Conservation (phyloP, 2,797 vertebrate species). For the Cyprinodon diabolis region DNA sequence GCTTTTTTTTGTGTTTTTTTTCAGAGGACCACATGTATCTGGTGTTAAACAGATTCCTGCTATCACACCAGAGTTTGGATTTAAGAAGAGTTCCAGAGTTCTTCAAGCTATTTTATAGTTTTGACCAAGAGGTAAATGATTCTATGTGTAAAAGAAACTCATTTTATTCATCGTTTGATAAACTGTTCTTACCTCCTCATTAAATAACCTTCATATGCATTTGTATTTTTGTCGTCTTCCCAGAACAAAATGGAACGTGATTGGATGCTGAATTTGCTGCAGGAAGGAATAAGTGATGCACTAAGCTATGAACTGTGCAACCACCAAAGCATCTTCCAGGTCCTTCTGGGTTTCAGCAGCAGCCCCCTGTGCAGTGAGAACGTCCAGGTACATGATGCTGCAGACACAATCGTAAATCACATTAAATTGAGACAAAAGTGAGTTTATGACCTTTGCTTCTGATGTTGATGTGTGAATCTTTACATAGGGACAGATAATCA, state of each 20-base stretch:
- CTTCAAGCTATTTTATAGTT: constrained; percentile 94
- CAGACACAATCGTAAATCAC: neutral
- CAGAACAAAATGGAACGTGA: constrained; percentile 89
- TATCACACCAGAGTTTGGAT: constrained; percentile 91
- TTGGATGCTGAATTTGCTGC: constrained; percentile 89
- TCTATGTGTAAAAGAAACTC: neutral
- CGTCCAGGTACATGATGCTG: constrained; percentile 79
- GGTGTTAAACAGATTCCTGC: constrained; percentile 89
- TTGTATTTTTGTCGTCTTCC: constrained; percentile 19
- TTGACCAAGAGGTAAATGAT: constrained; percentile 87
- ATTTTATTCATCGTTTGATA: neutral
- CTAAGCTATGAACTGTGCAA: constrained; percentile 88
- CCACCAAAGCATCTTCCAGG: constrained; percentile 87
- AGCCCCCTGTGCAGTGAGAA: constrained; percentile 86
- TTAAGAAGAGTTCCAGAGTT: constrained; percentile 91
- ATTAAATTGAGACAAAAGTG: neutral
- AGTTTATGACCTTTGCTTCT: neutral
- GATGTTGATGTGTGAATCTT: constrained; percentile 4
- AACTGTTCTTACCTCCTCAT: constrained; percentile 27
- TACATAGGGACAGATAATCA: constrained; percentile 84
- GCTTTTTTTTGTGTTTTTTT: constrained; percentile 15
- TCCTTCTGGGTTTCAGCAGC: constrained; percentile 87
- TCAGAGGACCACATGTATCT: constrained; percentile 96
- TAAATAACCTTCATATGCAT: constrained; percentile 45
- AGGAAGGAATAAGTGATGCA: constrained; percentile 86